Evolutionary conservation across 2,797 vertebrate genomes (phyloP), one percentile per base, ranked within the genome.

Genomic region (Onychomys torridus): DNA sequence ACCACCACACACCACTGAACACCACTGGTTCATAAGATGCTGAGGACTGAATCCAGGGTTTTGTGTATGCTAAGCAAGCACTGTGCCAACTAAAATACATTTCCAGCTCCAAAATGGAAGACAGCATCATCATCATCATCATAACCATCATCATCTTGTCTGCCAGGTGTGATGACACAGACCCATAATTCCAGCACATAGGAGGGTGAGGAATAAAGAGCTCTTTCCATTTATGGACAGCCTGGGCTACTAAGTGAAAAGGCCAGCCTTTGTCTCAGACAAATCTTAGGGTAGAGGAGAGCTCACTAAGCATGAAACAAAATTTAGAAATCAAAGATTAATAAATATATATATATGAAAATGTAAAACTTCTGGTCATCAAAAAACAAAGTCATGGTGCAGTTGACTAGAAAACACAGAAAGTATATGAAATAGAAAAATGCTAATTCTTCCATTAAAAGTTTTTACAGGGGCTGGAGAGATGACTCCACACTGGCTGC

Each of bases 281-380:
- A 88, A 91, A 93, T 87, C 25, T 78, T 90, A 43, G 13, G 17
- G 17, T 52, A 73, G 43, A 83, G 57, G 59, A 61, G 13, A 75
- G 75, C n/a, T 95, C 75, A 89, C 27, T 84, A 96, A 93, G 52
- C 27, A 86, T 77, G 34, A 86, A 96, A 86, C 10, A 93, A 88
- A 88, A 93, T 52, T 37, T 89, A 93, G 77, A 91, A 95, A 88
- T 93, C 52, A 81, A 88, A 93, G 34, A 82, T 65, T 89, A 96
- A 77, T 79, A 79, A 57, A 65, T 40, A 67, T 32, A 86, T 8
- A 46, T 90, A 83, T 29, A 67, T 91, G 87, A 91, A 93, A 95
- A 76, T 43, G 1, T 85, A 69, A 97, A 79, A 76, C 29, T 89
- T 93, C 55, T 75, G 4, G 71, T 86, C 43, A 95, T n/a, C 5